These are phyloP conservation scores for Hyperoplus immaculatus DNA, from an alignment of 2,797 vertebrate genomes.

Conservation along the genomic window DNA sequence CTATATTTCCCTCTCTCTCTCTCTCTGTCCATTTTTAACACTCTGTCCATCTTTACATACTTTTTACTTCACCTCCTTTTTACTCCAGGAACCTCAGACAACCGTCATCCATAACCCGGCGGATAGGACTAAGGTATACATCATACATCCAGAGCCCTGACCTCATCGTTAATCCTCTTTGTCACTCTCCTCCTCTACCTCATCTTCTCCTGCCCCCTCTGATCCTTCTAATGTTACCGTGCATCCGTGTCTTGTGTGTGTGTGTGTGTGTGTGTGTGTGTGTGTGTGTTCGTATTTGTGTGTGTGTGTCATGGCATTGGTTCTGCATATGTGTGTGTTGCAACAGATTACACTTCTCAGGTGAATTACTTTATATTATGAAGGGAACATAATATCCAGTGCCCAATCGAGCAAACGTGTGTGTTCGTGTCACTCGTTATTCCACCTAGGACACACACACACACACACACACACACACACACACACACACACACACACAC, in stretches of 20 bases:
- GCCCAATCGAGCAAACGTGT: background rate
- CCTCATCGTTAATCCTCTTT: slow-evolving; percentile 47
- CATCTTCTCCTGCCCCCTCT: slow-evolving; percentile 48
- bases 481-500: too few relatives aligned
- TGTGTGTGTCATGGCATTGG: background rate
- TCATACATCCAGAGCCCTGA: slow-evolving; percentile 43
- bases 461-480: background rate
- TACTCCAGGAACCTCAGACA: slow-evolving; percentile 93
- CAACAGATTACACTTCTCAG: background rate
- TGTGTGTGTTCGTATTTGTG: slow-evolving; percentile 10
- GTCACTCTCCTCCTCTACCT: slow-evolving; percentile 60
- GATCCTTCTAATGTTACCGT: slow-evolving; percentile 55
- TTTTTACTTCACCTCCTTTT: slow-evolving; percentile 31
- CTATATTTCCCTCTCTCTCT: slow-evolving; percentile 77
- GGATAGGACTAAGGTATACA: slow-evolving; percentile 94
- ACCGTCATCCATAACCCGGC: slow-evolving; percentile 98
- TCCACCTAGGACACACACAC: background rate
- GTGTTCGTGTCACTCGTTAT: slow-evolving; percentile 1
- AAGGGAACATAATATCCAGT: slow-evolving; percentile 1
- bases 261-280: slow-evolving; percentile 16
- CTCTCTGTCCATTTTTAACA: slow-evolving; percentile 21
- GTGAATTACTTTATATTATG: background rate
- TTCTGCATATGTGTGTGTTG: slow-evolving; percentile 5
- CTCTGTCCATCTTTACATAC: slow-evolving; percentile 41
- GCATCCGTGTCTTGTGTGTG: slow-evolving; percentile 51